Evolutionary conservation across 2,113 vertebrate genomes (phyloP).

Genomic region (Channa argus): DNA sequence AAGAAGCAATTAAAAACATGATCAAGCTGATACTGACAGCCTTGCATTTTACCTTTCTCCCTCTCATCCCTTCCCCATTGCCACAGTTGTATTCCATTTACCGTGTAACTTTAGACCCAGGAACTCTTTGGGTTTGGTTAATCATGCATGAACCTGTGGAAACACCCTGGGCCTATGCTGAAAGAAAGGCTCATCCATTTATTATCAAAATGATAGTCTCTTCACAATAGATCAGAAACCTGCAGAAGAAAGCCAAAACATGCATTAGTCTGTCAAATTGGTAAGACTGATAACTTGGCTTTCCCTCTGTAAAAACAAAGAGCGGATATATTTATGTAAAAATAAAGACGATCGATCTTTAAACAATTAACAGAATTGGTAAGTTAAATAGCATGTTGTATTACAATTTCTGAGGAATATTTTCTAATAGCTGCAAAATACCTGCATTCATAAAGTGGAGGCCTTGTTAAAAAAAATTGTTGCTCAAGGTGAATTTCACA

Average conservation of each 20-base stretch:
- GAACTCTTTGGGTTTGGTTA: conserved; percentile 58
- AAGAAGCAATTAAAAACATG: conserved; percentile 2
- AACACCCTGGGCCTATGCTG: conserved; percentile 55
- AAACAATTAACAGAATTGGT: neutral
- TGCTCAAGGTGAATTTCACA: neutral
- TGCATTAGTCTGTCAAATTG: neutral
- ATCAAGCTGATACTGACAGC: conserved; percentile 9
- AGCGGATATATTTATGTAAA: neutral
- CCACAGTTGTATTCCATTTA: conserved; percentile 63
- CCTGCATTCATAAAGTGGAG: neutral
- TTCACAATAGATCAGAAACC: conserved; percentile 24
- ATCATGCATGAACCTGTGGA: conserved; percentile 76
- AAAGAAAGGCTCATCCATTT: conserved; percentile 50
- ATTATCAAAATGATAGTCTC: conserved; percentile 37
- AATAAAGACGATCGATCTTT: neutral
- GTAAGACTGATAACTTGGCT: conserved; percentile 1
- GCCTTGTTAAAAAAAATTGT: neutral
- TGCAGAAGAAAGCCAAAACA: neutral
- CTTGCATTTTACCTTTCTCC: neutral
- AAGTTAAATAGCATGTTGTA: neutral
- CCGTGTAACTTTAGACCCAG: conserved; percentile 66
- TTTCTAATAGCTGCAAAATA: neutral
- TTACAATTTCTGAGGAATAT: neutral
- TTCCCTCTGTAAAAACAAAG: conserved; percentile 2
- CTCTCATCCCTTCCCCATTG: conserved; percentile 26